Evolutionary conservation across 2,888 invertebrate genomes (phyloP).

Genomic region (Latrodectus hesperus): DNA sequence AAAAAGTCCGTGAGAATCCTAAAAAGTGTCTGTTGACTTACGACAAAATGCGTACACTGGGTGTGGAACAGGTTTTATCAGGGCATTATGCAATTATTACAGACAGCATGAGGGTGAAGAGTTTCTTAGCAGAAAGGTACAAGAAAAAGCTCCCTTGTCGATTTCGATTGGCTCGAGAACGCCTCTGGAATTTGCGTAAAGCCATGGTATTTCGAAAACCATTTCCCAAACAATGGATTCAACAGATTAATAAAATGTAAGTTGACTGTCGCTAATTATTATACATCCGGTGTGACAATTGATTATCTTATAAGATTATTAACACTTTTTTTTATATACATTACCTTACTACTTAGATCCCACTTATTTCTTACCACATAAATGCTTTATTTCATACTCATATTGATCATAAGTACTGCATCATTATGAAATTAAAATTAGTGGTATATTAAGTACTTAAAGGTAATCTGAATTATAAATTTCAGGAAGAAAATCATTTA

Average conservation of each 20-base stretch:
- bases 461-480: no score
- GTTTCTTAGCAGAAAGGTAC: constrained; percentile 7
- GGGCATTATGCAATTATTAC: constrained; percentile 23
- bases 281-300: no score
- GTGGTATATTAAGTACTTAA: no score
- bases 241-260: constrained; percentile 32
- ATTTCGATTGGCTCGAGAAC: constrained; percentile 15
- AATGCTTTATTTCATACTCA: no score
- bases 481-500: no score
- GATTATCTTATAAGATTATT: no score
- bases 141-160: constrained; percentile 18
- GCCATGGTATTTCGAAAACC: constrained; percentile 12
- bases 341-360: no score
- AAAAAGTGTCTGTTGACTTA: constrained; percentile 7
- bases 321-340: no score
- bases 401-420: no score
- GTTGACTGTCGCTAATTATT: not conserved
- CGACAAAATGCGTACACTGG: constrained; percentile 36
- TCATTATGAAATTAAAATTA: no score
- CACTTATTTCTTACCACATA: no score
- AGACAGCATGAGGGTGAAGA: constrained; percentile 24
- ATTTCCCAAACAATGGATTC: constrained; percentile 14
- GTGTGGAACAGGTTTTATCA: constrained; percentile 29
- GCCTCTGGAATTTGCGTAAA: constrained; percentile 27
- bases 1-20: constrained; percentile 1